Evolutionary conservation across 1,140 invertebrate genomes (phyloP), one percentile per base, ranked within the genome.

Genomic region (Campoletis sonorensis): DNA sequence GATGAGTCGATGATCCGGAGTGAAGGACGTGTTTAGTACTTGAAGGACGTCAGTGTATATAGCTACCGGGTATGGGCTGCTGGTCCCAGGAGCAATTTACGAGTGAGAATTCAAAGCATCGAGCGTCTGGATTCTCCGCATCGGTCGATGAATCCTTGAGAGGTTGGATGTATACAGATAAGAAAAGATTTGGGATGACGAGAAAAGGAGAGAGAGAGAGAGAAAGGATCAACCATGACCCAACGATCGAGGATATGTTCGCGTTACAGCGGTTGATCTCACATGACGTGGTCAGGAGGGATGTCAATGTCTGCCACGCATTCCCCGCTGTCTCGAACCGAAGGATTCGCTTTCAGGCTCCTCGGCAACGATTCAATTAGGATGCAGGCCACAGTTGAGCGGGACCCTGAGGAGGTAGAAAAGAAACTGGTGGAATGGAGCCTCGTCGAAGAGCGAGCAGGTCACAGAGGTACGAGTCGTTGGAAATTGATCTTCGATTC

Each of bases 31-130:
- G 54, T 51, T 78, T 16, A 83, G 80, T 54, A 26, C 49, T 51
- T 26, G 15, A 27, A 82, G 79, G 79, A 70, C 77, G 67, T 70
- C 76, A 81, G 71, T 80, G 81, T 82, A 80, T 79, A 82, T 80
- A 79, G 84, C 70, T 86, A 86, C 85, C 85, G 83, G 81, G 82
- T 83, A 85, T 81, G 84, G 86, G 85, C 82, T 83, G 13, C 49
- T 45, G 5, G 40, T 45, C 40, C 40, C 40, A 10, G 40, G 40
- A 45, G 40, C 40, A 45, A 45, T 54, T 54, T 54, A 54, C 51
- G 51, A 54, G 21, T 18, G 21, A 75, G 72, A 49, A 83, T 86
- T 84, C 80, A 78, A 70, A 79, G 75, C 58, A 54, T 54, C n/a
- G 78, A 70, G 64, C 51, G 51, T 54, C 78, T 51, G 54, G 76